Conservation (phyloP, 2,797 vertebrate genomes). For the Acestrorhynchus altus region DNA sequence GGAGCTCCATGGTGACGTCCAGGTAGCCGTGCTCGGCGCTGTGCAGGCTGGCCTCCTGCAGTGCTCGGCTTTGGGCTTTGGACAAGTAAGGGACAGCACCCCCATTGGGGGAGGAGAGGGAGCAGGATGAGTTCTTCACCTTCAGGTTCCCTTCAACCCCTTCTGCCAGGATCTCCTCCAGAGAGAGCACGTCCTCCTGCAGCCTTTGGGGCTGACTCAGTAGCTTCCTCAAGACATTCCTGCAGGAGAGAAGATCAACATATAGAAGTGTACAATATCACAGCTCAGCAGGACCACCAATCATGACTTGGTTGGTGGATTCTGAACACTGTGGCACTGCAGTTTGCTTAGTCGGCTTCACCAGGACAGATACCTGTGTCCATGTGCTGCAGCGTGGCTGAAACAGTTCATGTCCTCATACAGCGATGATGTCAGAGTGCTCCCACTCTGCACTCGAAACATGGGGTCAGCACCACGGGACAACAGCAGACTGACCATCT, state of each 20-base stretch:
- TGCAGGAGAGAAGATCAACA: constrained; percentile 58
- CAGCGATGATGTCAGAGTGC: constrained; percentile 83
- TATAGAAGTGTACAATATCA: too few species aligned
- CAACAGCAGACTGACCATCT: constrained; percentile 89
- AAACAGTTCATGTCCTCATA: constrained; percentile 95
- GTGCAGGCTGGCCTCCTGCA: constrained; percentile 95
- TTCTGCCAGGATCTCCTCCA: constrained; percentile 95
- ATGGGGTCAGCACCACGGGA: constrained; percentile 88
- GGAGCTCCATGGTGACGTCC: constrained; percentile 93
- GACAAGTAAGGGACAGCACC: constrained; percentile 69
- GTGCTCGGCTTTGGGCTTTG: constrained; percentile 86
- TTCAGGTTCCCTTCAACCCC: constrained; percentile 83
- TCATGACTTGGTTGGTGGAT: too few species aligned
- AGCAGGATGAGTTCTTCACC: neutral
- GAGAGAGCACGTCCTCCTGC: constrained; percentile 89
- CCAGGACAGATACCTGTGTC: constrained; percentile 83
- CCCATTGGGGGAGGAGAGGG: neutral
- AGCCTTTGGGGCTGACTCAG: constrained; percentile 85
- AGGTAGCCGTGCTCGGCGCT: constrained; percentile 93
- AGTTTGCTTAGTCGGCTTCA: neutral
- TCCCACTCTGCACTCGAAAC: constrained; percentile 85
- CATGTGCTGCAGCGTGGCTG: constrained; percentile 92
- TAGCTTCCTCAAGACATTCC: constrained; percentile 90
- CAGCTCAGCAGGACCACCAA: too few species aligned
- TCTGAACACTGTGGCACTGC: too few species aligned